Evolutionary conservation across 2,888 invertebrate species (phyloP), one percentile per base, ranked within the genome.

Genomic region (Philopedon plagiatum): DNA sequence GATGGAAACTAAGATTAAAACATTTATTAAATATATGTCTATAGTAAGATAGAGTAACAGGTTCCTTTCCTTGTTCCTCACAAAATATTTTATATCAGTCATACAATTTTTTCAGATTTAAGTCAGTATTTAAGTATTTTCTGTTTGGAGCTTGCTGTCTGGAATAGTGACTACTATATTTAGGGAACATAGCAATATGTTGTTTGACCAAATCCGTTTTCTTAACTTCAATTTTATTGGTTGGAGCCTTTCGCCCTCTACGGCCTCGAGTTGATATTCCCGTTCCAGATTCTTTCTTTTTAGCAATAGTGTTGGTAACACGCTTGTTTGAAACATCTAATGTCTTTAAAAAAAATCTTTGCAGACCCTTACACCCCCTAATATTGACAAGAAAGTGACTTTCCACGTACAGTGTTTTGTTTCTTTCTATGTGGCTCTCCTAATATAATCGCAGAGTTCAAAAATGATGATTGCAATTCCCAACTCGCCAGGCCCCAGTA

Each of bases 401-500:
- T 57, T 8, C 32, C 13, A 2, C n/a, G 13, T 9, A 57, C 4
- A 4, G 34, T 32, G 8, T 13, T 8, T 15, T 13, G 15, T 13
- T 32, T 32, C 32, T 32, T 57, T 15, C 58, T 34, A 32, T 58
- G 29, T 18, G 29, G 32, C 2, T 15, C 5, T 11, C 34, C 18
- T 37, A 58, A 11, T 3, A 18, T 11, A 58, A 58, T 58, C 9
- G 37, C 37, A 13, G n/a, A 32, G 11, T 58, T 34, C 19, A 58
- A 11, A 37, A 58, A 57, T 5, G 19, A 58, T 37, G 58, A 37
- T 58, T 21, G 32, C 29, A 32, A 7, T 15, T 57, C 32, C 32
- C 57, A 57, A 15, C 15, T 29, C 32, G 32, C 57, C n/a, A 57
- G 32, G 11, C 32, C 29, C 57, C 57, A 57, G 13, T 29, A 57